phyloP scores from a whole-genome alignment of 1,140 invertebrate species.

The Drosophila kanapiae region DNA sequence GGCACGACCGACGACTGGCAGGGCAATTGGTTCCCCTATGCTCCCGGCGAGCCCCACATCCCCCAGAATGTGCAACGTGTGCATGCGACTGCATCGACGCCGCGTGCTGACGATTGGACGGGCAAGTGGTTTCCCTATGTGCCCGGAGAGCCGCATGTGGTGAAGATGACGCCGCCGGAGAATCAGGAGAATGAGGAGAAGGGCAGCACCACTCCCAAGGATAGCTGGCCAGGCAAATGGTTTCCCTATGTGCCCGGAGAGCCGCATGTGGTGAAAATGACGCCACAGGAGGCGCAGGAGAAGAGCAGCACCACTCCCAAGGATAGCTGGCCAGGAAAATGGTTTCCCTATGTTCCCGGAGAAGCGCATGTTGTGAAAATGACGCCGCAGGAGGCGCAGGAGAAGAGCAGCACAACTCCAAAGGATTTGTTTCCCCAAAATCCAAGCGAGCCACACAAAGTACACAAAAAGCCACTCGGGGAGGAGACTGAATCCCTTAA shows the following conservation, averaged over 20 bases:
- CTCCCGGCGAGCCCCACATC: slow-evolving; percentile 42
- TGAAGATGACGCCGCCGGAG: background rate
- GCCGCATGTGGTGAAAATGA: background rate
- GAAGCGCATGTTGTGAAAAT: background rate
- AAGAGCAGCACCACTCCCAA: background rate
- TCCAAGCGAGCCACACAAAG: slow-evolving; percentile 41
- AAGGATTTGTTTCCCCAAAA: slow-evolving; percentile 47
- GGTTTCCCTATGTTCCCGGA: slow-evolving; percentile 22
- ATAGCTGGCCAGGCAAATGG: slow-evolving; percentile 62
- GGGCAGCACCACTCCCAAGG: slow-evolving; percentile 3
- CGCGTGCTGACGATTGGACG: background rate
- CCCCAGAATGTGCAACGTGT: background rate
- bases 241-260: slow-evolving; percentile 47
- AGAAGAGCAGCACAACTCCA: background rate
- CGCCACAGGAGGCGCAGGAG: background rate
- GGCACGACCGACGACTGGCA: slow-evolving; percentile 13
- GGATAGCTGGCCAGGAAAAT: slow-evolving; percentile 15
- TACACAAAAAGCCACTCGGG: background rate
- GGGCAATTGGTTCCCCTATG: slow-evolving; percentile 56
- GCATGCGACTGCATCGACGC: background rate
- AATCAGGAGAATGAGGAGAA: background rate
- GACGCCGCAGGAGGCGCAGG: background rate
- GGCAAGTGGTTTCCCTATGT: slow-evolving; percentile 29
- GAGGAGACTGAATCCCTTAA: background rate
- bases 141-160: slow-evolving; percentile 6